Conservation (phyloP, 2,797 vertebrate species). For the Philypnodon macrostomus region DNA sequence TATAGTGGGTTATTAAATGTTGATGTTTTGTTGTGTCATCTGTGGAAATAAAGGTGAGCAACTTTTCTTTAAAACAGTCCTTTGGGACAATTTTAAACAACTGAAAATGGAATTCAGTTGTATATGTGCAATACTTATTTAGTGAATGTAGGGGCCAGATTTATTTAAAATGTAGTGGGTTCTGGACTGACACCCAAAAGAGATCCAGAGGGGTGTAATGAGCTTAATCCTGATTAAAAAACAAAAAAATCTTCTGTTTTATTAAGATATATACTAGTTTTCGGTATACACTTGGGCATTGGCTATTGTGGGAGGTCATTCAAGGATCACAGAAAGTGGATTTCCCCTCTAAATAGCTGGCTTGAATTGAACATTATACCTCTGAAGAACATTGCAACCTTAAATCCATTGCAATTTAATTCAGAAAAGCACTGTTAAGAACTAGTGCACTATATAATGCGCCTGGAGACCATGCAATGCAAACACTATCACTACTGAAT, state of each 20-base stretch:
- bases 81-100: neutral
- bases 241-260: too few relatives aligned
- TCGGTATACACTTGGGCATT: too few relatives aligned
- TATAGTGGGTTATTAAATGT: constrained; percentile 2
- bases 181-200: too few relatives aligned
- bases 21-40: neutral
- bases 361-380: neutral
- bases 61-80: constrained; percentile 1
- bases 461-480: neutral
- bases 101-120: too few relatives aligned
- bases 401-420: neutral
- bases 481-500: constrained; percentile 20
- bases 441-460: neutral
- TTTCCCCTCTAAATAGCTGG: neutral
- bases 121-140: too few relatives aligned
- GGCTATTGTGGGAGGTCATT: neutral
- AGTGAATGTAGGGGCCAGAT: too few relatives aligned
- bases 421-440: neutral
- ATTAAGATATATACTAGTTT: too few relatives aligned
- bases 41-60: neutral
- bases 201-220: too few relatives aligned
- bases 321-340: neutral
- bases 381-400: neutral
- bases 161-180: too few relatives aligned
- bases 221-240: too few relatives aligned